Evolutionary conservation across 2,888 invertebrate genomes (phyloP).

Genomic region (Aspidiotus destructor): DNA sequence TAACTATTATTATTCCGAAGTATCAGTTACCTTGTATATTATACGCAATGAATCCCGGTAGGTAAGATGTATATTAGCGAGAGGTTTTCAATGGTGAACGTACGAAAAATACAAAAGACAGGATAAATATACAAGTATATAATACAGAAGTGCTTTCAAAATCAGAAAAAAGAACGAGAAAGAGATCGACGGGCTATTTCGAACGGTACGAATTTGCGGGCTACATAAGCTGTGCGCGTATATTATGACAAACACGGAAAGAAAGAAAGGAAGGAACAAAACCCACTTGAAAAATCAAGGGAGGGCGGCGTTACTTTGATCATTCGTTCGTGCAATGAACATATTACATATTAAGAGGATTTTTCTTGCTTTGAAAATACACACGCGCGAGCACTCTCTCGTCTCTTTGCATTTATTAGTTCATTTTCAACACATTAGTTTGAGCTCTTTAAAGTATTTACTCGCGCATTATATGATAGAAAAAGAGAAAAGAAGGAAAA

Average conservation of each 20-base stretch:
- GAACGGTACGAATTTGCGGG: background rate
- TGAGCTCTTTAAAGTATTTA: conserved; percentile 4
- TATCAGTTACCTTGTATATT: conserved; percentile 6
- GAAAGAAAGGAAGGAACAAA: conserved; percentile 19
- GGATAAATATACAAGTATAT: conserved; percentile 9
- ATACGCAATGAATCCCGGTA: background rate
- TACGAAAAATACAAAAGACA: conserved; percentile 7
- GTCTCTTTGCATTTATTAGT: background rate
- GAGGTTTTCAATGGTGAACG: background rate
- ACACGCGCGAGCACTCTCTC: conserved; percentile 13
- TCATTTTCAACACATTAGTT: conserved; percentile 13
- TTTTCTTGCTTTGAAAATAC: conserved; percentile 13
- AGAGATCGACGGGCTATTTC: conserved; percentile 16
- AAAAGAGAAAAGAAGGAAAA: background rate
- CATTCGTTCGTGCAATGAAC: conserved; percentile 23
- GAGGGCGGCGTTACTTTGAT: conserved; percentile 26
- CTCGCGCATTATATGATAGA: background rate
- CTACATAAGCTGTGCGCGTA: background rate
- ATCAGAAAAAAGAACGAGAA: background rate
- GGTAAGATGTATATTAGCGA: background rate
- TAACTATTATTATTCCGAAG: background rate
- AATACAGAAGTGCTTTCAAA: conserved; percentile 12
- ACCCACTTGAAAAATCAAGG: conserved; percentile 29
- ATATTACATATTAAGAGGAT: conserved; percentile 26
- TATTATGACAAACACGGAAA: conserved; percentile 10